Evolutionary conservation across 2,113 vertebrate species (phyloP).

Genomic region (Campylomormyrus numenius): DNA sequence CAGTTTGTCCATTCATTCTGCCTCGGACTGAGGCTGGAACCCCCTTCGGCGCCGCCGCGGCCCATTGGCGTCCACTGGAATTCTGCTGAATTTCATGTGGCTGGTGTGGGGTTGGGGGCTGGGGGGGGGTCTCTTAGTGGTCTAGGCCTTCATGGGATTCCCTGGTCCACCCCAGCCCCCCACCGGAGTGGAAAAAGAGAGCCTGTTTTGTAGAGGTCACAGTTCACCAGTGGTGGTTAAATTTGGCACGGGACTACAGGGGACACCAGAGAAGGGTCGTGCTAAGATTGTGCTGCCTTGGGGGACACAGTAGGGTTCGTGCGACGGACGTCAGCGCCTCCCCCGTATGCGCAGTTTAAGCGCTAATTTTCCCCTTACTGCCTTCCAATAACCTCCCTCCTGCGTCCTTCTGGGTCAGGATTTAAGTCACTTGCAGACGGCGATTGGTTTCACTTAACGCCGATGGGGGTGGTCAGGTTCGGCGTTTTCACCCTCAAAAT

Average conservation of each 20-base stretch:
- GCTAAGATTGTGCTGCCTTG: background rate
- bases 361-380: background rate
- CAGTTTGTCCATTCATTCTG: background rate
- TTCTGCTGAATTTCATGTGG: background rate
- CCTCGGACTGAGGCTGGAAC: background rate
- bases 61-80: background rate
- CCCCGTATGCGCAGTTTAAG: background rate
- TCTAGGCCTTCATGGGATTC: background rate
- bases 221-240: background rate
- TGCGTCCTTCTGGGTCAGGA: background rate
- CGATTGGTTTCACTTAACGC: background rate
- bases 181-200: background rate
- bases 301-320: background rate
- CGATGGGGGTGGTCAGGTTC: background rate
- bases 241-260: conserved; percentile 8
- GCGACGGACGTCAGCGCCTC: background rate
- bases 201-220: background rate
- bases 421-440: background rate
- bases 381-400: background rate
- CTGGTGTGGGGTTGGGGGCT: background rate
- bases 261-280: background rate
- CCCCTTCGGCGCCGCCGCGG: background rate
- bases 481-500: background rate
- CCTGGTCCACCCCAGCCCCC: background rate
- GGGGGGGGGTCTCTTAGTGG: background rate